These are phyloP conservation scores for Syrista parreyssii DNA, from an alignment of 2,888 invertebrate species.

Conservation along the genomic window DNA sequence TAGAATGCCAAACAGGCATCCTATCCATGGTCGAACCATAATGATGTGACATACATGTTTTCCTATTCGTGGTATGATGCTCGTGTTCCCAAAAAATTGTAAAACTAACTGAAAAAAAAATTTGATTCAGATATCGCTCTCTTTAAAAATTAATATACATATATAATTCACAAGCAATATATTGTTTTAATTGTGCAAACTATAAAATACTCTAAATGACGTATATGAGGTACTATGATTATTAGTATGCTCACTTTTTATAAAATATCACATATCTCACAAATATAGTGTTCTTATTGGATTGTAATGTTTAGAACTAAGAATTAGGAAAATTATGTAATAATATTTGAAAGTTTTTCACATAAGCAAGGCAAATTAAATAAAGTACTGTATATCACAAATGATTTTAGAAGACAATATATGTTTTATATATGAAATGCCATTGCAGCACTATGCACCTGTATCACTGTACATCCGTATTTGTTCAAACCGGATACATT, in stretches of 20 bases:
- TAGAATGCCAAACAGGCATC: slow-evolving; percentile 49
- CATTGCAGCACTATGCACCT: not conserved
- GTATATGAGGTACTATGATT: too few relatives aligned
- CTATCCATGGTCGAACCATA: slow-evolving; percentile 62
- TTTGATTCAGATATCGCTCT: not conserved
- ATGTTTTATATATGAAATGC: not conserved
- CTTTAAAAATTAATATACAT: not conserved
- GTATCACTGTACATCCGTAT: not conserved
- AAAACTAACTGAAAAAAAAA: not conserved
- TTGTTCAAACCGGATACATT: not conserved
- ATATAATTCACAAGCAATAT: not conserved
- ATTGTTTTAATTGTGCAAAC: not conserved
- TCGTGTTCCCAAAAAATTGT: slow-evolving; percentile 11
- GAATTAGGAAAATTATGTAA: not conserved
- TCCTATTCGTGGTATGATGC: slow-evolving; percentile 37
- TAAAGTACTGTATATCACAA: not conserved
- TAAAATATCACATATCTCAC: not conserved
- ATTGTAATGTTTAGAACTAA: not conserved
- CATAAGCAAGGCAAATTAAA: not conserved
- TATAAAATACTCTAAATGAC: too few relatives aligned
- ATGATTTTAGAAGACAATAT: not conserved
- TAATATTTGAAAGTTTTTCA: not conserved
- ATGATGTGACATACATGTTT: slow-evolving; percentile 52
- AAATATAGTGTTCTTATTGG: not conserved
- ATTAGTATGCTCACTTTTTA: too few relatives aligned